A percentile compares a stretch with the other conserved stretches of the same genome.
phyloP scores from a whole-genome alignment of 2,113 vertebrate genomes.

The Rhea pennata region DNA sequence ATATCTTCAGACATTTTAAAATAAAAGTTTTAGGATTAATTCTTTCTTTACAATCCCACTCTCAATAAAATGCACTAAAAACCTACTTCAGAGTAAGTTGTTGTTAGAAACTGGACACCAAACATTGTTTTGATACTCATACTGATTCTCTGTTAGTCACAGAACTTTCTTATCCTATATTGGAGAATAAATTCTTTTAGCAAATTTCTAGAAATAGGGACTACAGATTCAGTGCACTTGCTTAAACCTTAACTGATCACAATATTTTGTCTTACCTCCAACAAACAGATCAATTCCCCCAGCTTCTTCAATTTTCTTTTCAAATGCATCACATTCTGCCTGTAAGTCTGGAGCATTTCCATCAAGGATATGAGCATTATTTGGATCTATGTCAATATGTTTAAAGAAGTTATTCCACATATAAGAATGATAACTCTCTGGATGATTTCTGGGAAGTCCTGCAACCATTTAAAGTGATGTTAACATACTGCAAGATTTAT shows the following conservation, averaged over 20 bases:
- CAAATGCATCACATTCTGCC: conserved; percentile 84
- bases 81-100: neutral
- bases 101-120: conserved; percentile 36
- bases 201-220: neutral
- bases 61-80: neutral
- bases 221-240: neutral
- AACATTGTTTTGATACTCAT: neutral
- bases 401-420: conserved; percentile 90
- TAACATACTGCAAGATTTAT: neutral
- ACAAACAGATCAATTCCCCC: conserved; percentile 87
- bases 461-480: conserved; percentile 39
- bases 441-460: conserved; percentile 85
- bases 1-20: conserved; percentile 15
- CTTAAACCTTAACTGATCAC: neutral
- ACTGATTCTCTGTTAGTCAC: neutral
- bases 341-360: conserved; percentile 83
- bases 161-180: neutral
- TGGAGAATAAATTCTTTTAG: neutral
- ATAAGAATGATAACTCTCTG: conserved; percentile 87
- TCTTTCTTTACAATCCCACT: neutral
- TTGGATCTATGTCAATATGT: conserved; percentile 85
- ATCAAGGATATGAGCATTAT: conserved; percentile 84
- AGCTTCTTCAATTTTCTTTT: conserved; percentile 84
- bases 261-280: conserved; percentile 76
- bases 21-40: neutral